Evolutionary conservation across 2,888 invertebrate species (phyloP).

Genomic region (Polyommatus iphigenia): DNA sequence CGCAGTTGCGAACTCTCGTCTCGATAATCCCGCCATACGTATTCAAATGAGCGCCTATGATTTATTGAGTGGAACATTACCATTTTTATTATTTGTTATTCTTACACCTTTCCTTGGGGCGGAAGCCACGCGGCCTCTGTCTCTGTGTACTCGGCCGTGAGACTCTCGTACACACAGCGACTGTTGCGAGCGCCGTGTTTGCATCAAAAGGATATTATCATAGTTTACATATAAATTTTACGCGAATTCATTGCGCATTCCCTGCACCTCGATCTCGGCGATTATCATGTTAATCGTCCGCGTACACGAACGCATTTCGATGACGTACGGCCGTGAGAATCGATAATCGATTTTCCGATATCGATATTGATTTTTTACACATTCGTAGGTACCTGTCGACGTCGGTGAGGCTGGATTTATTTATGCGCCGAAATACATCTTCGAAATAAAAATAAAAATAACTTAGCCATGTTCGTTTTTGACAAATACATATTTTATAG

Average conservation of each 20-base stretch:
- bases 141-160: conserved; percentile 76
- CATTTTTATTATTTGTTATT: conserved; percentile 82
- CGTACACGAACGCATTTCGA: conserved; percentile 68
- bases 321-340: conserved; percentile 79
- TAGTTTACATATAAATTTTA: conserved; percentile 81
- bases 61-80: conserved; percentile 82
- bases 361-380: conserved; percentile 44
- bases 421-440: neutral
- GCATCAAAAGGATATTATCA: conserved; percentile 74
- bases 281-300: conserved; percentile 76
- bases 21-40: conserved; percentile 75
- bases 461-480: conserved; percentile 1
- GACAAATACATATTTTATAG: conserved; percentile 16
- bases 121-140: conserved; percentile 79
- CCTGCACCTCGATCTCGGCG: conserved; percentile 67
- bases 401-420: neutral
- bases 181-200: conserved; percentile 51
- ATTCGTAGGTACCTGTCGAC: neutral
- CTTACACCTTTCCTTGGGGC: conserved; percentile 75
- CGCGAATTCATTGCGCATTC: conserved; percentile 77
- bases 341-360: conserved; percentile 72
- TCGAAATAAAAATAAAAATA: conserved; percentile 1
- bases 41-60: conserved; percentile 80
- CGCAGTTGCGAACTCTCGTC: conserved; percentile 68
- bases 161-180: conserved; percentile 63